Evolutionary conservation across 2,113 vertebrate species (phyloP).

Genomic region (Solea solea): DNA sequence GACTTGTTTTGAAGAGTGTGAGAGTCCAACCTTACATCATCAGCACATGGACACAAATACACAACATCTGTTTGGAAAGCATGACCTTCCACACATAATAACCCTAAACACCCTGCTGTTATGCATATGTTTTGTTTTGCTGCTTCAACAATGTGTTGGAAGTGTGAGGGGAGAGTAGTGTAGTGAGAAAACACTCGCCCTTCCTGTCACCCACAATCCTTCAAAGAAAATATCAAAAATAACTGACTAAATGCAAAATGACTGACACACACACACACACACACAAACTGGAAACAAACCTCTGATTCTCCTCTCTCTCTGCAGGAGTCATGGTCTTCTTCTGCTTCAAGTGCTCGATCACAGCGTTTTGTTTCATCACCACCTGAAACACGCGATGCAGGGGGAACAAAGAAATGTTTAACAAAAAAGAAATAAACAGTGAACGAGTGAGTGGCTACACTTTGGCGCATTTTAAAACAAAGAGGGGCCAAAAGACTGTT

Average conservation of each 20-base stretch:
- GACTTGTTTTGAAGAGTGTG: too few species aligned
- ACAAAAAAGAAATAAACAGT: too few species aligned
- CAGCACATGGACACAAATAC: not conserved
- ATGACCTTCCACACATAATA: not conserved
- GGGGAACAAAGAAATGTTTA: not conserved
- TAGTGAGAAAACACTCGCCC: not conserved
- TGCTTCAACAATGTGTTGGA: not conserved
- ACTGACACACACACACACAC: not conserved
- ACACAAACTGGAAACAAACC: conserved; percentile 75
- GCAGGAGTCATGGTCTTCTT: conserved; percentile 95
- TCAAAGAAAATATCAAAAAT: conserved; percentile 5
- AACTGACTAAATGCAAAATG: too few species aligned
- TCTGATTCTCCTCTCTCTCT: conserved; percentile 96
- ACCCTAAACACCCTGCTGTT: not conserved
- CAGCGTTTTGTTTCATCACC: conserved; percentile 97
- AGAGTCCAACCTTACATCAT: not conserved
- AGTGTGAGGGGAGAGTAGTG: not conserved
- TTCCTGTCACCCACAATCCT: conserved; percentile 2
- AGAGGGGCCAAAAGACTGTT: too few species aligned
- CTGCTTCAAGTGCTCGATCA: conserved; percentile 96
- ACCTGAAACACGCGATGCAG: conserved; percentile 78
- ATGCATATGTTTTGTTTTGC: not conserved
- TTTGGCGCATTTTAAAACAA: too few species aligned
- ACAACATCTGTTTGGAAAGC: not conserved
- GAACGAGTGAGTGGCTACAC: too few species aligned